phyloP scores from a whole-genome alignment of 2,888 invertebrate species.

The Eutolmus rufibarbis region DNA sequence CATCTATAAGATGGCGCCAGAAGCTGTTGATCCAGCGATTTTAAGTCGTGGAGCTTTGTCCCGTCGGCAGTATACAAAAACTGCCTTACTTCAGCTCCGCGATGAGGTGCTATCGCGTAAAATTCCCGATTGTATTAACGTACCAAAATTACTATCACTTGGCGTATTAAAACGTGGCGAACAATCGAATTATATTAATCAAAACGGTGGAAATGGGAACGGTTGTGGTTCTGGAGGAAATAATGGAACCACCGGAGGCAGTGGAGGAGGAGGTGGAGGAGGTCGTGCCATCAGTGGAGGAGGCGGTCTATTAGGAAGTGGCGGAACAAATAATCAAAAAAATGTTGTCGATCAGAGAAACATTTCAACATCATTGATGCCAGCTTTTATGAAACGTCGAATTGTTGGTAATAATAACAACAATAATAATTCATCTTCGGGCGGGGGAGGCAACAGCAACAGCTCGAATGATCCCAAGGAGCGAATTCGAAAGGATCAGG shows the following conservation, averaged over 20 bases:
- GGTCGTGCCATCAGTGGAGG: neutral
- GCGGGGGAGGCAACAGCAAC: neutral
- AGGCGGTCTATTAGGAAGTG: neutral
- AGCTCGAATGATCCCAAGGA: conserved; percentile 71
- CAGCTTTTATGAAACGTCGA: conserved; percentile 60
- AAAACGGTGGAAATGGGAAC: conserved; percentile 10
- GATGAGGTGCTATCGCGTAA: conserved; percentile 74
- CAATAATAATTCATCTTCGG: conserved; percentile 21
- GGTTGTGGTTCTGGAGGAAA: conserved; percentile 13
- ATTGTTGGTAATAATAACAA: conserved; percentile 47
- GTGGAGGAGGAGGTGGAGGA: neutral
- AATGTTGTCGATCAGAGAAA: conserved; percentile 58
- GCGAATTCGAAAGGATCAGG: conserved; percentile 81
- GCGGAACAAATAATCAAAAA: conserved; percentile 49
- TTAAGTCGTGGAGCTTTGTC: conserved; percentile 63
- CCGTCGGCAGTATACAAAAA: conserved; percentile 68
- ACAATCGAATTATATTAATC: conserved; percentile 66
- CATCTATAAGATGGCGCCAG: conserved; percentile 50
- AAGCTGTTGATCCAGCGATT: conserved; percentile 67
- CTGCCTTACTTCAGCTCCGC: conserved; percentile 76
- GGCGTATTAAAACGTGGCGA: conserved; percentile 66
- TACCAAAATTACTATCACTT: conserved; percentile 57
- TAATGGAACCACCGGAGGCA: neutral
- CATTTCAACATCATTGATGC: conserved; percentile 60
- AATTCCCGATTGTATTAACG: conserved; percentile 74